phyloP scores from a whole-genome alignment of 1,140 invertebrate genomes.

The Rhynchophorus ferrugineus region DNA sequence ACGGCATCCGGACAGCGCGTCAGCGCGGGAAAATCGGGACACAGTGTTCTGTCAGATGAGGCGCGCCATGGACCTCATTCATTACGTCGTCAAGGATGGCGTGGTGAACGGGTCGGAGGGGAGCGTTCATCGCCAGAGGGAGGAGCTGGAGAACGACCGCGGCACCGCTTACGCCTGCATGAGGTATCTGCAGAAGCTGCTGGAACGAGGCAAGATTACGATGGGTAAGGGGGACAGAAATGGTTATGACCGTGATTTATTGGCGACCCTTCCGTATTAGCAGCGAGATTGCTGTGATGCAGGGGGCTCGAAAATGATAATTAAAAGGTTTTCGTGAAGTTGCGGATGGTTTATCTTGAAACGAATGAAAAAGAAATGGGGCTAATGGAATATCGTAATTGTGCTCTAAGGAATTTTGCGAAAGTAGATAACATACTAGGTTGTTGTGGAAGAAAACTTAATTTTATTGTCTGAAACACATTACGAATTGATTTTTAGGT shows the following conservation, averaged over 20 bases:
- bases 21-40: constrained; percentile 89
- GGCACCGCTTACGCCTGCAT: constrained; percentile 72
- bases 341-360: no score
- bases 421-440: no score
- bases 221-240: constrained; percentile 29
- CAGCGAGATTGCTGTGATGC: no score
- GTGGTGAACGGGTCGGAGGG: constrained; percentile 48
- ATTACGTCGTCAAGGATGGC: constrained; percentile 94
- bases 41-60: constrained; percentile 97
- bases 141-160: constrained; percentile 53
- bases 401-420: no score
- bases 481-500: no score
- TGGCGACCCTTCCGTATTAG: background rate
- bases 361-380: no score
- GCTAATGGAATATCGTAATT: no score
- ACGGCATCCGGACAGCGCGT: constrained; percentile 88
- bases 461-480: no score
- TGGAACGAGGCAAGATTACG: constrained; percentile 73
- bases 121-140: constrained; percentile 27
- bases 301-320: no score
- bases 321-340: no score
- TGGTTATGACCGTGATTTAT: background rate
- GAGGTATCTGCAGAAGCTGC: constrained; percentile 73
- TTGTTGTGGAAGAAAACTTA: no score
- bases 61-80: constrained; percentile 93